Percentiles rank a stretch among this genome's conserved stretches.
These are phyloP conservation scores for Diplosoma virens DNA, from an alignment of 23 tunicate species.

Conservation along the genomic window DNA sequence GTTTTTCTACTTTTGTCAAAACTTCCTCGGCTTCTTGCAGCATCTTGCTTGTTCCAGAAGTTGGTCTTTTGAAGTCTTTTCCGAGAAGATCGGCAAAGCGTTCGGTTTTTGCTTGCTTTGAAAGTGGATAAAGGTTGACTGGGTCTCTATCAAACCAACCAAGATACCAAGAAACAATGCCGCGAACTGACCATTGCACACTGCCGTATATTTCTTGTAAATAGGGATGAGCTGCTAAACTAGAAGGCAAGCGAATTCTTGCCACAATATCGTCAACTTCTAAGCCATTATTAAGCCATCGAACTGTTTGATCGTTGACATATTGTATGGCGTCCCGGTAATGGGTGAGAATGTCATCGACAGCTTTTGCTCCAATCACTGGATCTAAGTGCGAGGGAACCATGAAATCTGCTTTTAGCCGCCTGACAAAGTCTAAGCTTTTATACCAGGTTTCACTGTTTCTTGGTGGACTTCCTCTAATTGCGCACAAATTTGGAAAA, in stretches of 20 bases:
- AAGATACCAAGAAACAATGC: conserved; percentile 33
- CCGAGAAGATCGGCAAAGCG: conserved; percentile 16
- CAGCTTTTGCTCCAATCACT: conserved; percentile 40
- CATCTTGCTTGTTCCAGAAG: conserved; percentile 30
- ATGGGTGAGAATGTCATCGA: conserved; percentile 48
- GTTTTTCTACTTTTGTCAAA: conserved; percentile 22
- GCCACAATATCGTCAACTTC: conserved; percentile 65
- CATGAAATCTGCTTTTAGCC: conserved; percentile 48
- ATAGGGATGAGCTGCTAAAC: conserved; percentile 53
- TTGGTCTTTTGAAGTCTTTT: neutral
- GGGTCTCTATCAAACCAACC: conserved; percentile 90
- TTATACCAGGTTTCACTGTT: conserved; percentile 34
- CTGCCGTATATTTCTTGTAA: conserved; percentile 81
- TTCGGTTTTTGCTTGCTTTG: conserved; percentile 28
- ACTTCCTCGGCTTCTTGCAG: conserved; percentile 31
- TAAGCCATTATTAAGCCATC: conserved; percentile 35
- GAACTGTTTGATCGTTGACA: conserved; percentile 80
- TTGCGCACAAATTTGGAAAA: conserved; percentile 82
- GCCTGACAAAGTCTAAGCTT: conserved; percentile 45
- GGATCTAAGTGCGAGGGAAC: conserved; percentile 74
- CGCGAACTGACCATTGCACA: conserved; percentile 83
- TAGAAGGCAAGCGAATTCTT: conserved; percentile 57
- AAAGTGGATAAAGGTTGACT: conserved; percentile 46
- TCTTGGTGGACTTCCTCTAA: conserved; percentile 68
- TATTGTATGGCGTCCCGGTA: conserved; percentile 86